These are phyloP conservation scores for Enteromius treurensis DNA, from an alignment of 2,797 vertebrate species.

Conservation along the genomic window DNA sequence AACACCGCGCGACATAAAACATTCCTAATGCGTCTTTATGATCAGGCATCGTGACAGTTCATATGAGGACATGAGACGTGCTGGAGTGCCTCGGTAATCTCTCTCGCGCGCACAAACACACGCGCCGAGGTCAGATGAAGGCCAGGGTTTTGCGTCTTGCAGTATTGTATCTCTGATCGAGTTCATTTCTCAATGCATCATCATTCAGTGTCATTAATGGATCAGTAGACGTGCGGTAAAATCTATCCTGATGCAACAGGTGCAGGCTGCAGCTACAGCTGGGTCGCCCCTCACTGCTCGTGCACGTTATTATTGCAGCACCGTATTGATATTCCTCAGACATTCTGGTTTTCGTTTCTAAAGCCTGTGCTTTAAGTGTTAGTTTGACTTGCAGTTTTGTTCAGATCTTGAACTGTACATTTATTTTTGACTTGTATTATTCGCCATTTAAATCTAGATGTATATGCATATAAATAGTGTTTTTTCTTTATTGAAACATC, in stretches of 20 bases:
- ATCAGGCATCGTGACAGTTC: slow-evolving; percentile 10
- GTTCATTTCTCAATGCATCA: slow-evolving; percentile 17
- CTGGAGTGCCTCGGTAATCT: not conserved
- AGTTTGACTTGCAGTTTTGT: no score
- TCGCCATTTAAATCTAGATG: no score
- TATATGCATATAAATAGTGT: not conserved
- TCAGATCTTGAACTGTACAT: not conserved
- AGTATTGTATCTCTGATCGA: slow-evolving; percentile 7
- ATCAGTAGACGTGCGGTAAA: not conserved
- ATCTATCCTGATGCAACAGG: slow-evolving; percentile 33
- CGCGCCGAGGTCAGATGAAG: slow-evolving; percentile 3
- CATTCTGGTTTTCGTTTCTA: not conserved
- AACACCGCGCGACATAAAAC: slow-evolving; percentile 6
- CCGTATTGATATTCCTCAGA: not conserved
- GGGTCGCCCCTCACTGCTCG: not conserved
- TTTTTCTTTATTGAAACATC: not conserved
- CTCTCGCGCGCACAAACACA: not conserved
- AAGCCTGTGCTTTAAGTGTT: not conserved
- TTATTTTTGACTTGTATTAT: not conserved
- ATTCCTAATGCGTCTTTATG: not conserved
- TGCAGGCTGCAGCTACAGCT: slow-evolving; percentile 16
- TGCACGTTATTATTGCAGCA: slow-evolving; percentile 9
- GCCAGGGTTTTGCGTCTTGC: slow-evolving; percentile 14
- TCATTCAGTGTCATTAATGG: not conserved
- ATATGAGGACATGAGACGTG: slow-evolving; percentile 6